A percentile compares a stretch with the other conserved stretches of the same genome.
These are phyloP conservation scores for Corythornis madagascariensis DNA, from an alignment of 2,113 vertebrate species.

Conservation along the genomic window DNA sequence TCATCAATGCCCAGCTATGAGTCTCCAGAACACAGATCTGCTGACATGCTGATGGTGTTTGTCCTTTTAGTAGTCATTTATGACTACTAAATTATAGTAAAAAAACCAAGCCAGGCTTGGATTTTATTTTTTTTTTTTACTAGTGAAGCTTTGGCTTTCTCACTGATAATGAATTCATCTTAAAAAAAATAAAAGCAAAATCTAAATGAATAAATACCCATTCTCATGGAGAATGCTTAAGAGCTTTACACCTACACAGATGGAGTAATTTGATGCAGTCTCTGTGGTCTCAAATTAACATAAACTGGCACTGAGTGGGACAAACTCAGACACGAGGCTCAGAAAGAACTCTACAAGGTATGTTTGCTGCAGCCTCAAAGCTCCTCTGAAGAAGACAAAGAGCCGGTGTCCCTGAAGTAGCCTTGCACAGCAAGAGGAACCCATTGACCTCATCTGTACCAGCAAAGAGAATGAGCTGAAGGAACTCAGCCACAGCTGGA, in stretches of 20 bases:
- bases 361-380: background rate
- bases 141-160: background rate
- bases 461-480: background rate
- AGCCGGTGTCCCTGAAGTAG: background rate
- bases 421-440: background rate
- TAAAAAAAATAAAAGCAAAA: slow-evolving; percentile 4
- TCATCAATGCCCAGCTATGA: rapidly evolving
- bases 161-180: background rate
- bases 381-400: background rate
- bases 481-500: background rate
- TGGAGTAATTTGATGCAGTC: background rate
- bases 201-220: slow-evolving; percentile 13
- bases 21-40: background rate
- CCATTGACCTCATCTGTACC: background rate
- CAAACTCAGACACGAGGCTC: background rate
- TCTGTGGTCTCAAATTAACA: slow-evolving; percentile 5
- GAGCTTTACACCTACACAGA: slow-evolving; percentile 35
- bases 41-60: background rate
- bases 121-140: slow-evolving; percentile 10
- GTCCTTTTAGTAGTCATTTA: background rate
- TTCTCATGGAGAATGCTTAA: background rate
- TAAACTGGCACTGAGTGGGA: background rate
- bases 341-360: background rate
- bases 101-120: background rate
- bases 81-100: background rate